Evolutionary conservation across 2,888 invertebrate species (phyloP).

Genomic region (Protodeltote pygarga): DNA sequence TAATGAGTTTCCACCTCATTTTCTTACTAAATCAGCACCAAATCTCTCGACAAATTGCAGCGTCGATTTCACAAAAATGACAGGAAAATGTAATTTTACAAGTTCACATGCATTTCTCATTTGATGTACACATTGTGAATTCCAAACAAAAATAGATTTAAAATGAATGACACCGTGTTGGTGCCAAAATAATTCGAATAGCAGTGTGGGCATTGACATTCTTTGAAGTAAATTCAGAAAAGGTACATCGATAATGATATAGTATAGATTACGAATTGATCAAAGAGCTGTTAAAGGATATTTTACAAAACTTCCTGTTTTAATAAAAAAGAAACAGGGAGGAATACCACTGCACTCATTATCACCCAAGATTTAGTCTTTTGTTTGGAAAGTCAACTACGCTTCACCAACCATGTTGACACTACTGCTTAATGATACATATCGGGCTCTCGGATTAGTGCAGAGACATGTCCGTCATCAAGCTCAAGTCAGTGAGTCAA

Average conservation of each 20-base stretch:
- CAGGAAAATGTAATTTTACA: constrained; percentile 41
- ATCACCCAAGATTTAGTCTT: too few relatives aligned
- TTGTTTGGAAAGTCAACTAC: too few relatives aligned
- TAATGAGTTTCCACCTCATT: neutral
- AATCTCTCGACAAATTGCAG: constrained; percentile 22
- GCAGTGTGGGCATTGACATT: constrained; percentile 76
- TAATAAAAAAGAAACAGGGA: too few relatives aligned
- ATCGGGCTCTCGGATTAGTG: too few relatives aligned
- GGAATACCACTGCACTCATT: too few relatives aligned
- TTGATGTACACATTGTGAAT: constrained; percentile 67
- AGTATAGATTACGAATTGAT: constrained; percentile 15
- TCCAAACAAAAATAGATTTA: constrained; percentile 78
- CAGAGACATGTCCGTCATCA: too few relatives aligned
- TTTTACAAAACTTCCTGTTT: too few relatives aligned
- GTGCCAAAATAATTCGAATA: constrained; percentile 84
- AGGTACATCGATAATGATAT: constrained; percentile 16
- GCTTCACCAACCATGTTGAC: too few relatives aligned
- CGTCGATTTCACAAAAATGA: constrained; percentile 23
- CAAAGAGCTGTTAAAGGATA: constrained; percentile 10
- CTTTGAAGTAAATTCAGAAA: constrained; percentile 55
- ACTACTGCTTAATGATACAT: too few relatives aligned
- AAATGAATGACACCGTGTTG: constrained; percentile 78
- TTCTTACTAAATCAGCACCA: constrained; percentile 9
- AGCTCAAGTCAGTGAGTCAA: too few relatives aligned
- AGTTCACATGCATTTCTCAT: constrained; percentile 57